phyloP scores from a whole-genome alignment of 2,113 vertebrate species.

The Oncorhynchus nerka region DNA sequence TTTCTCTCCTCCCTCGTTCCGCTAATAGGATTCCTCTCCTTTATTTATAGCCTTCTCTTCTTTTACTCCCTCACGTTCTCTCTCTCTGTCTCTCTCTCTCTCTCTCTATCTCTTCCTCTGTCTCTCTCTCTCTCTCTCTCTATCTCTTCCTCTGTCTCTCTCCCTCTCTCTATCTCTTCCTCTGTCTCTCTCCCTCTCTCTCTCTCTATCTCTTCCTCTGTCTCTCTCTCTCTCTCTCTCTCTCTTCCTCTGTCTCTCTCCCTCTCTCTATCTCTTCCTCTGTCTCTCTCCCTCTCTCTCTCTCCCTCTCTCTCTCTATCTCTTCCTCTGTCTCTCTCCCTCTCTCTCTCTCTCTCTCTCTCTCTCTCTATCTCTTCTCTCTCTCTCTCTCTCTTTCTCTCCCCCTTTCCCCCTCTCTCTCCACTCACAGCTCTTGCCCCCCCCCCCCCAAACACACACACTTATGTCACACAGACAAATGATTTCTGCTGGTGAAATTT shows the following conservation, averaged over 20 bases:
- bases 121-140: not conserved
- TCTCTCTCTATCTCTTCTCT: not conserved
- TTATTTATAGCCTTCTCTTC: slow-evolving; percentile 47
- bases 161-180: not conserved
- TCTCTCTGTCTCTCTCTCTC: not conserved
- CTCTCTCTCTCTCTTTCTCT: too few relatives aligned
- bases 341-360: too few relatives aligned
- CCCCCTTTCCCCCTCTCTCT: not conserved
- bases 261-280: not conserved
- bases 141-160: too few relatives aligned
- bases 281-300: too few relatives aligned
- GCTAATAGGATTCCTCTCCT: slow-evolving; percentile 41
- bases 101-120: not conserved
- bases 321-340: too few relatives aligned
- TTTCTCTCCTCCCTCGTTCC: slow-evolving; percentile 16
- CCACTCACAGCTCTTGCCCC: slow-evolving; percentile 23
- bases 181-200: too few relatives aligned
- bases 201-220: too few relatives aligned
- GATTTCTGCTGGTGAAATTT: slow-evolving; percentile 71
- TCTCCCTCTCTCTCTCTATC: too few relatives aligned
- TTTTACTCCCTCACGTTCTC: not conserved
- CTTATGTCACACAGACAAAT: slow-evolving; percentile 58
- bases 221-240: too few relatives aligned
- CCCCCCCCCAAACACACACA: not conserved
- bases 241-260: not conserved